Evolutionary conservation across 2,113 vertebrate genomes (phyloP), one percentile per base, ranked within the genome.

Genomic region (Uropsilus gracilis): DNA sequence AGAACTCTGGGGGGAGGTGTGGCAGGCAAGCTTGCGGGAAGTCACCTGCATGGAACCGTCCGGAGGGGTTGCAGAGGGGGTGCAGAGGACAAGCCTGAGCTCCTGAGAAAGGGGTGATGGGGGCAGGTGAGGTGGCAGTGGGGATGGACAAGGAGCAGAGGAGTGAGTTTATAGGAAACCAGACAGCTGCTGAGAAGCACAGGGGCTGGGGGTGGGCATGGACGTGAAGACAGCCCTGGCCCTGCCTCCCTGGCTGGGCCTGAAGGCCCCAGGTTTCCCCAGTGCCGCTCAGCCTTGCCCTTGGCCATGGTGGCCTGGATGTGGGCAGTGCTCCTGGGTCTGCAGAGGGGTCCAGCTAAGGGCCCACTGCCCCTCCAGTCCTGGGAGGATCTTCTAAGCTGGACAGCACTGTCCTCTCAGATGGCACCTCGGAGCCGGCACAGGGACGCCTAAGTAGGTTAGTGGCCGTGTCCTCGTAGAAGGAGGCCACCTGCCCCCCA

Each of bases 401-500:
- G 30, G 42, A 37, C 77, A 6, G 42, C 6, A 46, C 28, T 1
- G 22, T 44, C 46, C 26, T 8, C 66, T 46, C 68, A 28, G 16
- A 32, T 17, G 32, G 34, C 34, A 8, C 28, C 22, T 20, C 2
- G n/a, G 86, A 53, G 53, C 20, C 9, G 0, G 12, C n/a, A 34
- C 16, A 1, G 82, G 89, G 44, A 42, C 28, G 20, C 69, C 50
- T 30, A 73, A 94, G 42, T 66, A 69, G 82, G 89, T 53, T 77
- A 89, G 46, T n/a, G 69, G 73, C 2, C 1, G 28, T 48, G 57
- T 81, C 34, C 82, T 72, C 86, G 3, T 3, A 1, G 44, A 97
- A 90, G 76, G 88, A 95, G 94, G 96, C 88, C 83, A 48, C 8
- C 0, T 80, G 24, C 34, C 32, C 59, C 50, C 34, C 6, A 30